Conservation (phyloP, 2,888 invertebrate species). For the Papilio protenor region DNA sequence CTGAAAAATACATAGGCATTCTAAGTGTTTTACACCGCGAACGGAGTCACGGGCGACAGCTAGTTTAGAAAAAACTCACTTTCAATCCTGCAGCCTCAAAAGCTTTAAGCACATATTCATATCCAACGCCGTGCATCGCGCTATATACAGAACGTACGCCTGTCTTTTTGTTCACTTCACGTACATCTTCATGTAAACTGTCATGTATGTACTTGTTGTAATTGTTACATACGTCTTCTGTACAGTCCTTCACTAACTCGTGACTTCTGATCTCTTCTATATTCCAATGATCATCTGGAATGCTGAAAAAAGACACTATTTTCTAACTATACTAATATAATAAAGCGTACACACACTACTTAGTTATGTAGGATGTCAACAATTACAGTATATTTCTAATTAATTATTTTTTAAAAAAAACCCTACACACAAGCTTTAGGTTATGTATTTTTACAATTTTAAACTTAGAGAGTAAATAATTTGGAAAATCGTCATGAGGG, state of each 20-base stretch:
- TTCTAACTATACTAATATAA: no score
- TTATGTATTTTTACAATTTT: no score
- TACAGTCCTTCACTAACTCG: constrained; percentile 87
- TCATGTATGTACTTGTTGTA: constrained; percentile 87
- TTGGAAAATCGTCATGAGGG: no score
- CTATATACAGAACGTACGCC: constrained; percentile 92
- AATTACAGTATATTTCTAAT: no score
- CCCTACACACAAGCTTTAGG: no score
- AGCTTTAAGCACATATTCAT: constrained; percentile 89
- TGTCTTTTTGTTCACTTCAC: constrained; percentile 83
- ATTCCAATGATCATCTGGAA: constrained; percentile 92
- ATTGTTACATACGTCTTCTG: constrained; percentile 85
- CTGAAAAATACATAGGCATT: no score
- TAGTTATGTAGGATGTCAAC: no score
- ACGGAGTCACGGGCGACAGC: no score
- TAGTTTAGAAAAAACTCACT: constrained; percentile 67
- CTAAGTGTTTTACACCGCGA: no score
- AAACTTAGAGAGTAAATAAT: no score
- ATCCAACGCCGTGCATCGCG: constrained; percentile 99
- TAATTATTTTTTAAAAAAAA: no score
- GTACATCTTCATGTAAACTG: constrained; percentile 79
- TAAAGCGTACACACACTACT: no score
- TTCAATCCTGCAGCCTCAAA: constrained; percentile 90
- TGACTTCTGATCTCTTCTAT: constrained; percentile 82
- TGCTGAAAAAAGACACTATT: constrained; percentile 70